Evolutionary conservation across 1,140 invertebrate species (phyloP).

Genomic region (Drosophila auraria): DNA sequence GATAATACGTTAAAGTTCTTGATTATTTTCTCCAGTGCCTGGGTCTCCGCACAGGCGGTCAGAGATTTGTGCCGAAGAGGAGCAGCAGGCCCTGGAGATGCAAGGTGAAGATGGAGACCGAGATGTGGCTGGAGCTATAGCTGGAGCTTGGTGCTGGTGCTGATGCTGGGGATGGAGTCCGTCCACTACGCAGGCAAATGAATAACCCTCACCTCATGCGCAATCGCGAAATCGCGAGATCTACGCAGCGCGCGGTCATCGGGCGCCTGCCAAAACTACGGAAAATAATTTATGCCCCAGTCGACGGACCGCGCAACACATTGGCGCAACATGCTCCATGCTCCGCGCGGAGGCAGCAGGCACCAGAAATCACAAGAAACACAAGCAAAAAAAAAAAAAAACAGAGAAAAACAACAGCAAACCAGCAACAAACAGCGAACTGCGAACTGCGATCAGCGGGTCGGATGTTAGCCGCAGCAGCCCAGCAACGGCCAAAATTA

Average conservation of each 20-base stretch:
- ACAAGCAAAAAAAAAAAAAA: background rate
- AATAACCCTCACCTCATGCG: conserved; percentile 77
- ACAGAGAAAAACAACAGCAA: background rate
- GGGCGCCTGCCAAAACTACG: conserved; percentile 83
- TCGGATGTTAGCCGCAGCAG: conserved; percentile 44
- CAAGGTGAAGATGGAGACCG: conserved; percentile 12
- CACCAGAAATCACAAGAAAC: conserved; percentile 21
- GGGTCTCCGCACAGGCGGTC: conserved; percentile 50
- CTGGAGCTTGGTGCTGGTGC: conserved; percentile 7
- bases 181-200: conserved; percentile 59
- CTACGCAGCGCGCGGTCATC: conserved; percentile 78
- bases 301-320: conserved; percentile 73
- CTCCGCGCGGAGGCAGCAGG: conserved; percentile 20
- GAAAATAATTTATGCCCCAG: conserved; percentile 84
- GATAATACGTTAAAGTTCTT: background rate
- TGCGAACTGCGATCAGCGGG: conserved; percentile 46
- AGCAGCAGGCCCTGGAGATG: conserved; percentile 31
- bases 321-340: conserved; percentile 77
- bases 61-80: conserved; percentile 34
- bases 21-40: conserved; percentile 9
- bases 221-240: conserved; percentile 77
- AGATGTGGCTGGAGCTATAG: background rate
- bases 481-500: conserved; percentile 79
- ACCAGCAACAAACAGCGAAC: conserved; percentile 12
- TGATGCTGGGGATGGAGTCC: conserved; percentile 17